Base-by-base conservation (phyloP, 2,888 invertebrate genomes). In the Drosophila subsilvestris region DNA sequence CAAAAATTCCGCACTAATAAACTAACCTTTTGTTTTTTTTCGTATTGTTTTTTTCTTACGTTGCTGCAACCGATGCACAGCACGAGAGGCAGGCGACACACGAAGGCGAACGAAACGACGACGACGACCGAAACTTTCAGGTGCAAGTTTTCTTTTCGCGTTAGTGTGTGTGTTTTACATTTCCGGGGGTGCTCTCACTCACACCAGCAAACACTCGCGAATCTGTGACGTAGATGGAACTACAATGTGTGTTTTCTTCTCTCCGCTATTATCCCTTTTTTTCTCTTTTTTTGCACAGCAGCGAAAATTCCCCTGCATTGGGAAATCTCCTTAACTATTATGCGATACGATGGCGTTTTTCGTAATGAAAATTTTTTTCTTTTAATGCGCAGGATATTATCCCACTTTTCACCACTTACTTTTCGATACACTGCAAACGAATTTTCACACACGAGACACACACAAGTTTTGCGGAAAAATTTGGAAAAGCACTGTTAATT, bases 141-240 rank as follows among this genome's bases (percentile, higher is more conserved):
- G 83, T 83, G 83, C 83, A 83, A 83, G 88, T 88, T 83, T 86
- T 86, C 79, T 67, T 78, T 72, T 59, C 62, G 60, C 65, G 50
- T 50, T 55, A 32, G 66, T 70, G 42, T 58, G 61, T 68, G 71
- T 67, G 71, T 67, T 74, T 79, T 84, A 90, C 90, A 89, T 90
- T 89, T 89, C 88, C 88, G 90, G 88, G 90, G 89, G 89, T 88
- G 84, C 76, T 75, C 78, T 73, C 75, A 78, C 84, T 70, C 83
- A 75, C 80, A 75, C 83, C 56, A 57, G 20, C 51, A 47, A 42
- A 27, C 61, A 65, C 55, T 54, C 68, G 51, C 71, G 42, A 69
- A 73, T 80, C 63, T 78, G 88, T 83, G 83, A 83, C 83, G 83
- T 83, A 84, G 79, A 78, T 83, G 42, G 43, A 37, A 20, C 18